phyloP scores from a whole-genome alignment of 2,797 vertebrate species.

The Morelia viridis region DNA sequence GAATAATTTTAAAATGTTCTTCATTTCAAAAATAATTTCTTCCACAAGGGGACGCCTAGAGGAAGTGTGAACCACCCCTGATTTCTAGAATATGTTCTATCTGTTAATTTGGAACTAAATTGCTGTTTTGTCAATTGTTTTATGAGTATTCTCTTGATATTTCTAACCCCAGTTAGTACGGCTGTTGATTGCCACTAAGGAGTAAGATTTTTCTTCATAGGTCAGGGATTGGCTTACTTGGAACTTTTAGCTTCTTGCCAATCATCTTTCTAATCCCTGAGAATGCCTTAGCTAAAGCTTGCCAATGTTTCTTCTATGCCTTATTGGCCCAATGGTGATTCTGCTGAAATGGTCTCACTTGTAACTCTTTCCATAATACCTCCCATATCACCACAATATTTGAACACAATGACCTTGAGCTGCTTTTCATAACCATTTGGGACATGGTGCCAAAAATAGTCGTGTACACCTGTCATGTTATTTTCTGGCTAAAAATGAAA shows the following conservation, averaged over 20 bases:
- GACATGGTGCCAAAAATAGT: not conserved
- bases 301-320: not conserved
- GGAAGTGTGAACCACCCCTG: not conserved
- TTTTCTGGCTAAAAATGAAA: not conserved
- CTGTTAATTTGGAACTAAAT: not conserved
- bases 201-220: slow-evolving; percentile 47
- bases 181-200: not conserved
- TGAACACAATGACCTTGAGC: not conserved
- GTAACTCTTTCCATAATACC: not conserved
- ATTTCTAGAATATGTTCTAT: not conserved
- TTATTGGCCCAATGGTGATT: not conserved
- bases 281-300: slow-evolving; percentile 1
- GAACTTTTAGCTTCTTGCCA: not conserved
- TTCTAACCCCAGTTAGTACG: not conserved
- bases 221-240: not conserved
- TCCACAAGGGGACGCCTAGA: not conserved
- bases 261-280: slow-evolving; percentile 10
- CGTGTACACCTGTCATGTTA: not conserved
- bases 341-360: not conserved
- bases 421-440: not conserved
- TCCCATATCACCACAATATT: not conserved
- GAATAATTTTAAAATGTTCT: not conserved
- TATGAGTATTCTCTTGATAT: not conserved
- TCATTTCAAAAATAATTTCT: not conserved
- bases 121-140: not conserved